Percentiles rank a stretch among this genome's conserved stretches.
Conservation (phyloP, 2,797 vertebrate species). For the Pachyuromys duprasi region DNA sequence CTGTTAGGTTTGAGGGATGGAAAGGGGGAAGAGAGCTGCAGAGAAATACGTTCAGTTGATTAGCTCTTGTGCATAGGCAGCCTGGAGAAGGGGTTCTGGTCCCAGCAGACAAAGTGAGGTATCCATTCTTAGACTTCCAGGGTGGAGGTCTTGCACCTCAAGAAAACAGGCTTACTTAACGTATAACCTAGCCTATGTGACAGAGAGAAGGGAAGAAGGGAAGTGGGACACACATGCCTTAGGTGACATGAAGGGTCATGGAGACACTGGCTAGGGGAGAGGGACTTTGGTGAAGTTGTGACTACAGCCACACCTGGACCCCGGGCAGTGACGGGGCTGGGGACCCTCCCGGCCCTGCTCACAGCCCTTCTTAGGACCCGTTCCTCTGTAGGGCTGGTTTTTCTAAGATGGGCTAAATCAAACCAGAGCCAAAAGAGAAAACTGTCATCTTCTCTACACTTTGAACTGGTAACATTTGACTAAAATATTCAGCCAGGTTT, state of each 20-base stretch:
- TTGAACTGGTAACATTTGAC: constrained; percentile 6
- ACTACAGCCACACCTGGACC: background rate
- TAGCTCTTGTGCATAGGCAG: background rate
- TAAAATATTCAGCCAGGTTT: constrained; percentile 25
- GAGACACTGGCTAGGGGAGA: background rate
- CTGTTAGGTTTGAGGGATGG: background rate
- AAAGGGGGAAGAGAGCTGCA: background rate
- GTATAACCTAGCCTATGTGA: background rate
- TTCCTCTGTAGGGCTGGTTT: background rate
- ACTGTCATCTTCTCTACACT: background rate
- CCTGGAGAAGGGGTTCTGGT: background rate
- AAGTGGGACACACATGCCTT: background rate
- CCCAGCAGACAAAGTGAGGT: background rate
- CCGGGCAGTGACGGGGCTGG: too few relatives aligned
- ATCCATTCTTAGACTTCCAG: background rate
- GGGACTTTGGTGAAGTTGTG: background rate
- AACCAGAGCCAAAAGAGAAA: background rate
- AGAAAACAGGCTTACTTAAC: background rate
- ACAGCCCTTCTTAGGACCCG: background rate
- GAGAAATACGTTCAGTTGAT: background rate
- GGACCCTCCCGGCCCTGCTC: too few relatives aligned
- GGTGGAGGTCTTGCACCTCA: background rate
- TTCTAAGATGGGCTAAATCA: background rate
- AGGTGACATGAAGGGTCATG: too few relatives aligned
- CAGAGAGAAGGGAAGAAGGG: background rate